Percentiles rank a stretch among this genome's conserved stretches.
These are phyloP conservation scores for Andrena camellia DNA, from an alignment of 2,888 invertebrate genomes.

Conservation along the genomic window DNA sequence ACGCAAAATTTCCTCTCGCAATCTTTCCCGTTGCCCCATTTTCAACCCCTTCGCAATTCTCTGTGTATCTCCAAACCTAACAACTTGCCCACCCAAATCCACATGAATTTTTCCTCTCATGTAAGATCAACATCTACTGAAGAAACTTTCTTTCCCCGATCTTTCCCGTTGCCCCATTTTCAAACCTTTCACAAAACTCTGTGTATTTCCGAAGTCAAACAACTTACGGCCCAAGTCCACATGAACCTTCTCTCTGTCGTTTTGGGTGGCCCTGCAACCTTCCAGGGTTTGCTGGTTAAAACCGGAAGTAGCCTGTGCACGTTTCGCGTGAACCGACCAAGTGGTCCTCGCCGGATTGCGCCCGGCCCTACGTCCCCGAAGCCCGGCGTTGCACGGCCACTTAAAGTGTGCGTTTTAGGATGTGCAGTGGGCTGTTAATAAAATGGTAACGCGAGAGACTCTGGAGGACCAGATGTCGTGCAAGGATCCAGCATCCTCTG, in stretches of 20 bases:
- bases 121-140: too few species aligned
- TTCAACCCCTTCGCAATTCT: too few species aligned
- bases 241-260: neutral
- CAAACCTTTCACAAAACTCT: too few species aligned
- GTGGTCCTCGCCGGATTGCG: neutral
- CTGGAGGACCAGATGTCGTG: slow-evolving; percentile 70
- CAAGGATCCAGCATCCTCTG: slow-evolving; percentile 66
- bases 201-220: too few species aligned
- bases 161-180: too few species aligned
- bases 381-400: neutral
- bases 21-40: too few species aligned
- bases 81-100: too few species aligned
- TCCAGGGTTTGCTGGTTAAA: neutral
- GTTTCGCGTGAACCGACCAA: neutral
- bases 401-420: slow-evolving; percentile 11
- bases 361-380: neutral
- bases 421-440: slow-evolving; percentile 50
- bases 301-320: neutral
- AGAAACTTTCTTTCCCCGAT: too few species aligned
- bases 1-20: too few species aligned
- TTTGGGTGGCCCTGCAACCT: neutral
- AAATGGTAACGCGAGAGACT: slow-evolving; percentile 54
- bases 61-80: too few species aligned
- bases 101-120: too few species aligned
- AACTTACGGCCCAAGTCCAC: too few species aligned